A percentile compares a stretch with the other conserved stretches of the same genome.
These are phyloP conservation scores for Aspiorhynchus laticeps DNA, from an alignment of 2,113 vertebrate genomes.

Conservation along the genomic window DNA sequence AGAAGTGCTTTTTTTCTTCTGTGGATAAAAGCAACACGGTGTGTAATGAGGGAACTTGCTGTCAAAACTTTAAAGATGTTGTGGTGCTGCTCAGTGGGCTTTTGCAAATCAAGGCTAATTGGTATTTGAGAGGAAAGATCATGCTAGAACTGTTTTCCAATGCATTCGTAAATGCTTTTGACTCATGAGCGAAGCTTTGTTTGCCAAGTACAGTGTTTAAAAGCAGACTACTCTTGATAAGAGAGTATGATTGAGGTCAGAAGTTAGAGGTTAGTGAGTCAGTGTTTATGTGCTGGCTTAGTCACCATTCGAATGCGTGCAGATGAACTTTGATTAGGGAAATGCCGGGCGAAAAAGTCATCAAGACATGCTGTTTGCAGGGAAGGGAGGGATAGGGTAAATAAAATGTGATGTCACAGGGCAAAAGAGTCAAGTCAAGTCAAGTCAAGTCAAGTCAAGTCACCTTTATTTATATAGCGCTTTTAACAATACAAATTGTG, in stretches of 20 bases:
- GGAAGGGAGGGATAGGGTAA: background rate
- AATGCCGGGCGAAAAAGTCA: slow-evolving; percentile 25
- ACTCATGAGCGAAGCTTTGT: slow-evolving; percentile 4
- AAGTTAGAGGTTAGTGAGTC: slow-evolving; percentile 67
- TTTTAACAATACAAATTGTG: no score
- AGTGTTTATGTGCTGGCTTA: slow-evolving; percentile 67
- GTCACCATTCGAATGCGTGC: slow-evolving; percentile 55
- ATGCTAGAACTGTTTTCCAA: background rate
- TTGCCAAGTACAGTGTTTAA: slow-evolving; percentile 51
- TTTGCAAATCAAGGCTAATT: slow-evolving; percentile 44
- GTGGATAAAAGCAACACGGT: slow-evolving; percentile 31
- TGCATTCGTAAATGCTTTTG: background rate
- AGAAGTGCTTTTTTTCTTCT: background rate
- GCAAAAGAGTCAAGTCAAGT: no score
- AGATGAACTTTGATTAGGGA: slow-evolving; percentile 54
- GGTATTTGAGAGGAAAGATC: slow-evolving; percentile 7
- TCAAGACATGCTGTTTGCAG: slow-evolving; percentile 21
- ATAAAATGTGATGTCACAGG: background rate
- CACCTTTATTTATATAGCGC: no score
- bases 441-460: no score
- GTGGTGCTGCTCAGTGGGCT: slow-evolving; percentile 6
- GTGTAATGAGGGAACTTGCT: slow-evolving; percentile 15
- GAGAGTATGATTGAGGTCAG: slow-evolving; percentile 64
- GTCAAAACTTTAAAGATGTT: slow-evolving; percentile 19
- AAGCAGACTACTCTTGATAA: slow-evolving; percentile 60